A percentile compares a stretch with the other conserved stretches of the same genome.
Conservation (phyloP, 2,113 vertebrate species). For the Aythya baeri region DNA sequence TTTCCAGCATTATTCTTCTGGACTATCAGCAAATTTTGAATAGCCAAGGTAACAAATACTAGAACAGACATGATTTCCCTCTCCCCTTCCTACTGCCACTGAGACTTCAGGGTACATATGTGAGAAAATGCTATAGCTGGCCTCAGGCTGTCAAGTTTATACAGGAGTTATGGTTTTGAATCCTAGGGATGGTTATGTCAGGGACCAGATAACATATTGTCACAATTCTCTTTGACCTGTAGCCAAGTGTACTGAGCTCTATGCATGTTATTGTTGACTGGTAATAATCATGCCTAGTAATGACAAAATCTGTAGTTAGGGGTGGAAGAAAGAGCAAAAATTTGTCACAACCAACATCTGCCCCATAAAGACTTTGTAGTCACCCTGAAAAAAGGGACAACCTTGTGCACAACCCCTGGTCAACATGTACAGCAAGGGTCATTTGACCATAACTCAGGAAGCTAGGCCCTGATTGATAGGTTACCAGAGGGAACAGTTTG, state of each 20-base stretch:
- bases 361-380: neutral
- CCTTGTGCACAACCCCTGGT: neutral
- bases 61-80: fast-evolving
- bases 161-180: neutral
- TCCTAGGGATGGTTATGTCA: neutral
- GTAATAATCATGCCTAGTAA: neutral
- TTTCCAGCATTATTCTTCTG: neutral
- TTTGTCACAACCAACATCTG: neutral
- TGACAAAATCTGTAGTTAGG: neutral
- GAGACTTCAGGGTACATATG: neutral
- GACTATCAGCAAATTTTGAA: neutral
- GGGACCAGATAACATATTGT: neutral
- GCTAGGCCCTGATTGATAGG: neutral
- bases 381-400: neutral
- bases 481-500: neutral
- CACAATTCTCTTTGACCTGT: neutral
- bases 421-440: fast-evolving
- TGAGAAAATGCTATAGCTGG: neutral
- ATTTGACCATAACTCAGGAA: neutral
- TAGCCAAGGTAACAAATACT: neutral
- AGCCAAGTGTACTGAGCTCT: neutral
- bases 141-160: neutral
- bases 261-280: neutral
- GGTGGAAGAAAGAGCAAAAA: neutral
- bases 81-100: fast-evolving